phyloP scores from a whole-genome alignment of 1,140 invertebrate species.

The Sarcophaga peregrina region DNA sequence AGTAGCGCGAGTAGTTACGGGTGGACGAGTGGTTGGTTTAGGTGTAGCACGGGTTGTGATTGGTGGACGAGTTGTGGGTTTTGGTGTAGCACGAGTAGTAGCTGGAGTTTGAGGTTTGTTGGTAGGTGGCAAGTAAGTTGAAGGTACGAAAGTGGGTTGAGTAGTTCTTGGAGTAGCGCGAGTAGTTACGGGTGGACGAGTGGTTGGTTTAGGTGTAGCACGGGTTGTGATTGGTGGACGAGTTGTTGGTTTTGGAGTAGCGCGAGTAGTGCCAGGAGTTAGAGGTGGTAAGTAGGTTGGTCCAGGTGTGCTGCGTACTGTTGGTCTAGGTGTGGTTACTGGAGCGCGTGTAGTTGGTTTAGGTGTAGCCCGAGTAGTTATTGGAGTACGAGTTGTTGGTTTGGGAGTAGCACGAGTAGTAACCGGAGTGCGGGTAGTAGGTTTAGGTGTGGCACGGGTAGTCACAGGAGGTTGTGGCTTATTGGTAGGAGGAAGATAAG shows the following conservation, averaged over 20 bases:
- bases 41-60: constrained; percentile 46
- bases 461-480: constrained; percentile 56
- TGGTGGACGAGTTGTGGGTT: constrained; percentile 46
- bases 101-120: constrained; percentile 45
- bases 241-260: neutral
- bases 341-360: constrained; percentile 19
- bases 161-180: constrained; percentile 38
- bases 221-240: constrained; percentile 33
- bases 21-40: constrained; percentile 34
- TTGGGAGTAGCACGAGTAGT: constrained; percentile 38
- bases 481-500: constrained; percentile 51
- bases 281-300: constrained; percentile 50
- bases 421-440: constrained; percentile 8
- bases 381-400: constrained; percentile 10
- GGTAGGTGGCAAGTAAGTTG: constrained; percentile 42
- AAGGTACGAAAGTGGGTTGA: constrained; percentile 46
- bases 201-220: constrained; percentile 45
- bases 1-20: neutral
- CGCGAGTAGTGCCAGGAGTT: neutral
- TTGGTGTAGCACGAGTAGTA: constrained; percentile 47
- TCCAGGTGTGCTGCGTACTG: neutral
- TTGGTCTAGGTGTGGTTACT: constrained; percentile 51
- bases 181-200: constrained; percentile 46
- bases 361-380: neutral
- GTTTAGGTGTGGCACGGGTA: constrained; percentile 45